phyloP scores from a whole-genome alignment of 2,113 vertebrate genomes.

The Anas platyrhynchos region DNA sequence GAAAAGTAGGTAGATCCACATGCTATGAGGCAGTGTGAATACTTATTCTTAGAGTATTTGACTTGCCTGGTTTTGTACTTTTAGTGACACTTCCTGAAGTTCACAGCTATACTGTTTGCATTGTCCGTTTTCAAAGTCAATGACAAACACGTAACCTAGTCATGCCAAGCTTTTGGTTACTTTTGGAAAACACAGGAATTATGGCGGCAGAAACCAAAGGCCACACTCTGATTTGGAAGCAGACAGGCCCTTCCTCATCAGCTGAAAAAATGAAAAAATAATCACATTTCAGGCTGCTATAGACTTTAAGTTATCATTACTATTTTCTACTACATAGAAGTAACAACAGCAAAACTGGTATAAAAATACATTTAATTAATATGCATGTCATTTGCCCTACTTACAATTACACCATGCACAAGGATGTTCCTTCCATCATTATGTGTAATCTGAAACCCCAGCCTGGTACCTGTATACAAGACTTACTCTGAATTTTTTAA shows the following conservation, averaged over 20 bases:
- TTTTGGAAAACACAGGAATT: background rate
- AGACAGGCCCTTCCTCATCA: background rate
- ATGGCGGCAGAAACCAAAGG: background rate
- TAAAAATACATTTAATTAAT: background rate
- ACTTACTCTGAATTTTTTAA: background rate
- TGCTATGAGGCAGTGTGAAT: background rate
- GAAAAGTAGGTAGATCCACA: background rate
- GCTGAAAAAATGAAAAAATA: background rate
- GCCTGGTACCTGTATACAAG: background rate
- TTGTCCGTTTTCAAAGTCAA: conserved; percentile 11
- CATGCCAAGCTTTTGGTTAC: background rate
- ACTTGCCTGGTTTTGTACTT: background rate
- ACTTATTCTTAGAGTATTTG: background rate
- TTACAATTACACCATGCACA: background rate
- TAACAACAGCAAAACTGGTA: background rate
- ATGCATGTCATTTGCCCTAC: background rate
- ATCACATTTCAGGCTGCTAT: background rate
- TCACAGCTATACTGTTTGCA: background rate
- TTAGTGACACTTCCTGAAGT: background rate
- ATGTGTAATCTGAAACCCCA: background rate
- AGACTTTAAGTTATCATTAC: background rate
- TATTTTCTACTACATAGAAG: background rate
- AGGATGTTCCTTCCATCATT: background rate
- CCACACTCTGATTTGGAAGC: background rate
- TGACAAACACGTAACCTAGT: background rate